phyloP scores from a whole-genome alignment of 2,113 vertebrate species.

The Ctenomys sociabilis region DNA sequence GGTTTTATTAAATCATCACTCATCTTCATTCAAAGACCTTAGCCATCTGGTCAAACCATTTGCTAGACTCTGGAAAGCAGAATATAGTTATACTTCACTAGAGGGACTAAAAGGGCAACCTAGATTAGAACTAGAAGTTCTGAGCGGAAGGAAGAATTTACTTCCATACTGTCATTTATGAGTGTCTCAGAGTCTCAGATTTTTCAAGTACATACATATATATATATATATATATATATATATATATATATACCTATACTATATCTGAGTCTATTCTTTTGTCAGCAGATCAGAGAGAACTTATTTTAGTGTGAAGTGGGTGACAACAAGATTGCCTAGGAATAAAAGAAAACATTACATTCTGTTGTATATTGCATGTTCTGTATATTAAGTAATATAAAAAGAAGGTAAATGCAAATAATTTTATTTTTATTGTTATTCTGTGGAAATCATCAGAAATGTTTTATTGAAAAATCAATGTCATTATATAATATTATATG shows the following conservation, averaged over 20 bases:
- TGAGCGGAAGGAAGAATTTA: not conserved
- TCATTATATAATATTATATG: not conserved
- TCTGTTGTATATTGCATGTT: not conserved
- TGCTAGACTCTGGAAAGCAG: not conserved
- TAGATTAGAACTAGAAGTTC: not conserved
- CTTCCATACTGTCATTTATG: not conserved
- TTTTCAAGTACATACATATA: not conserved
- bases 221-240: too few relatives aligned
- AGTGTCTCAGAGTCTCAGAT: not conserved
- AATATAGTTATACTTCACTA: not conserved
- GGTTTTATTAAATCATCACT: not conserved
- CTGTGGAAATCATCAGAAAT: not conserved
- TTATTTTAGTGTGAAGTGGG: not conserved
- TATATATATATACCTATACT: fast-evolving
- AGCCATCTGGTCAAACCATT: not conserved
- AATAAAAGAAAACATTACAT: not conserved
- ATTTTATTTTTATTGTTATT: not conserved
- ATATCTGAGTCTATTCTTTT: not conserved
- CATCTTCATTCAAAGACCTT: not conserved
- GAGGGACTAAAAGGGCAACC: not conserved
- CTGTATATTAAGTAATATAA: not conserved
- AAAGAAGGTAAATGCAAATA: not conserved
- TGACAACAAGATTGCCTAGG: not conserved
- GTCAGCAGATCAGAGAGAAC: not conserved
- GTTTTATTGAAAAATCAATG: not conserved